Evolutionary conservation across 2,113 vertebrate genomes (phyloP).

Genomic region (Nibea albiflora): DNA sequence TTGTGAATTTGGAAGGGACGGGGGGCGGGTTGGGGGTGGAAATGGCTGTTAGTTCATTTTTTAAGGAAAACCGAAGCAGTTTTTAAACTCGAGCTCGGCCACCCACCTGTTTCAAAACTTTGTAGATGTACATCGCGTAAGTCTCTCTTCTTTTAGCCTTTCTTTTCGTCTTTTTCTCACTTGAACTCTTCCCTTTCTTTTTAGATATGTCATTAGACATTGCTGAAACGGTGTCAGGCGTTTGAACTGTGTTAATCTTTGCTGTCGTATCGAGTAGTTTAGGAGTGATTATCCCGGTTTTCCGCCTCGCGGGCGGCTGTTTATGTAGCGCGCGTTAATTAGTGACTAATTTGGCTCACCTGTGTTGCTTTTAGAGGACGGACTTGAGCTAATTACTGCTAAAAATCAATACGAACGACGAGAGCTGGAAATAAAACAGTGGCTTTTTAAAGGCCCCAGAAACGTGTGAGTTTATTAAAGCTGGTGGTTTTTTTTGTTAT

Average conservation of each 20-base stretch:
- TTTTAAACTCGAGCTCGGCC: too few relatives aligned
- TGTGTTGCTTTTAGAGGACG: conserved; percentile 19
- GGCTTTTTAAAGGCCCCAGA: too few relatives aligned
- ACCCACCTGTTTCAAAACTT: conserved; percentile 85
- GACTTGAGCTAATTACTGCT: too few relatives aligned
- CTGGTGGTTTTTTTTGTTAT: not conserved
- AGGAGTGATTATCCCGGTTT: not conserved
- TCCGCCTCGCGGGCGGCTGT: rapidly evolving
- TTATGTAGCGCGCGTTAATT: conserved; percentile 55
- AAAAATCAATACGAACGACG: too few relatives aligned
- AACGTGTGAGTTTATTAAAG: not conserved
- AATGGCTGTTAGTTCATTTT: rapidly evolving
- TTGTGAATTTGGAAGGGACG: not conserved
- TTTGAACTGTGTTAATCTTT: not conserved
- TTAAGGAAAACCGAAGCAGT: not conserved
- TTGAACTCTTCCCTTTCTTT: conserved; percentile 79
- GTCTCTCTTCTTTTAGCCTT: conserved; percentile 82
- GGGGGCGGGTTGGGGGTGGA: not conserved
- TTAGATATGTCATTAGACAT: conserved; percentile 81
- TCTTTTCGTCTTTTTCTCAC: conserved; percentile 79
- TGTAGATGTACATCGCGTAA: conserved; percentile 86
- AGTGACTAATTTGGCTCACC: conserved; percentile 58
- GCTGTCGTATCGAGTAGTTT: not conserved
- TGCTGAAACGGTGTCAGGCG: not conserved
- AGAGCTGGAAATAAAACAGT: not conserved